Conservation (phyloP, 1,140 invertebrate species). For the Onthophagus taurus region DNA sequence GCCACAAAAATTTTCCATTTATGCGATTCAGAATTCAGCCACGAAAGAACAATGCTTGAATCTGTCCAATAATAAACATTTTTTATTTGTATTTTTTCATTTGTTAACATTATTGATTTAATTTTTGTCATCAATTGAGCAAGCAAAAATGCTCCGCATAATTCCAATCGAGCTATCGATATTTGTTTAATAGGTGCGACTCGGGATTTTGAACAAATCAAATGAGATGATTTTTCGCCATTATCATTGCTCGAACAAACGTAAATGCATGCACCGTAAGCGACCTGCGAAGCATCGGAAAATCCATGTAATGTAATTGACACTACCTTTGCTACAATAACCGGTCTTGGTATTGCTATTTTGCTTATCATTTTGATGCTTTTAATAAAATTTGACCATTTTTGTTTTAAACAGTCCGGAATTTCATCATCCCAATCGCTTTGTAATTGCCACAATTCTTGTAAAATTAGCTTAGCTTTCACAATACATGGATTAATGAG, state of each 20-base stretch:
- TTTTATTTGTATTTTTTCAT: no score
- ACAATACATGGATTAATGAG: slow-evolving; percentile 8
- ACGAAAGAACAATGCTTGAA: slow-evolving; percentile 23
- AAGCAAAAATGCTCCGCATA: slow-evolving; percentile 30
- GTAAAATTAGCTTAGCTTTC: slow-evolving; percentile 10
- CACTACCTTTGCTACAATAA: not conserved
- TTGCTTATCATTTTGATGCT: slow-evolving; percentile 1
- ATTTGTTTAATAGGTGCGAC: slow-evolving; percentile 29
- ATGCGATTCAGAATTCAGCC: slow-evolving; percentile 20
- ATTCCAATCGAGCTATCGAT: slow-evolving; percentile 28
- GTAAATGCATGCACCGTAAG: slow-evolving; percentile 36
- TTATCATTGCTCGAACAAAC: slow-evolving; percentile 8
- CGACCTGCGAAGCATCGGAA: slow-evolving; percentile 32
- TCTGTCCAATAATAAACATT: slow-evolving; percentile 19
- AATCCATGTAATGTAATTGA: slow-evolving; percentile 29
- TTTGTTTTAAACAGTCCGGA: not conserved
- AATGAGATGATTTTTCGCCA: slow-evolving; percentile 1
- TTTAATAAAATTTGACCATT: slow-evolving; percentile 1
- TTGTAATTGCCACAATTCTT: slow-evolving; percentile 11
- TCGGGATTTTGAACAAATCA: slow-evolving; percentile 27
- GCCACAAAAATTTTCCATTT: slow-evolving; percentile 34
- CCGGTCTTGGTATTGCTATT: not conserved
- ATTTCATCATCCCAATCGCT: slow-evolving; percentile 6
- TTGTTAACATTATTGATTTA: slow-evolving; percentile 7
- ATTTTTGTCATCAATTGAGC: slow-evolving; percentile 19